Percentiles rank a stretch among this genome's conserved stretches.
Evolutionary conservation across 2,113 vertebrate genomes (phyloP).

Genomic region (Apteryx owenii): DNA sequence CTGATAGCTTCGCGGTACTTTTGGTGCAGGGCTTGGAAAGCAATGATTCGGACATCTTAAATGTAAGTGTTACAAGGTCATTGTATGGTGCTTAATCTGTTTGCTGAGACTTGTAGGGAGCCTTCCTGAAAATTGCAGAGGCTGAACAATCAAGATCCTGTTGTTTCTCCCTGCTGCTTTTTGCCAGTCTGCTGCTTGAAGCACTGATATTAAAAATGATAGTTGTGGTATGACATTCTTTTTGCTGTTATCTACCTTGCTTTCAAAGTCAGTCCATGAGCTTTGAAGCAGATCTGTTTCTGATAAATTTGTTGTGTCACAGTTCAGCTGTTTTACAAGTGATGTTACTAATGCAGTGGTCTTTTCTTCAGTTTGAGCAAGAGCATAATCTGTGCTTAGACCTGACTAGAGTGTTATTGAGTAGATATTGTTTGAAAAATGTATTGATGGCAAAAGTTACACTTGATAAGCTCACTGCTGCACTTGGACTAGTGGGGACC

Average conservation of each 20-base stretch:
- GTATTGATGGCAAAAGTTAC: background rate
- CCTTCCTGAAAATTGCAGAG: background rate
- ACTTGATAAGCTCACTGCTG: background rate
- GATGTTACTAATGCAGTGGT: background rate
- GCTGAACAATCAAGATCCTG: background rate
- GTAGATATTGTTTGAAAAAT: background rate
- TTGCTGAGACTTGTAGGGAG: background rate
- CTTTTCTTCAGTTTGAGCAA: background rate
- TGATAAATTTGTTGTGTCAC: background rate
- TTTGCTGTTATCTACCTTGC: background rate
- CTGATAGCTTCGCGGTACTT: slow-evolving; percentile 90
- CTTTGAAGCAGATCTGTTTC: background rate
- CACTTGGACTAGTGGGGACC: background rate
- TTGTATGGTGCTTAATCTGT: background rate
- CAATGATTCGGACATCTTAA: slow-evolving; percentile 87
- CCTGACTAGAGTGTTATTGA: background rate
- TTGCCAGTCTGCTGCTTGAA: background rate
- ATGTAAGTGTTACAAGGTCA: slow-evolving; percentile 80
- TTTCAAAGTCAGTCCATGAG: background rate
- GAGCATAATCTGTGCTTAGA: background rate
- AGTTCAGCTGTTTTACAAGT: background rate
- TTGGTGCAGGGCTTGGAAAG: slow-evolving; percentile 95
- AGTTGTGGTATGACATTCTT: background rate
- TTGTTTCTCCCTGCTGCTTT: background rate
- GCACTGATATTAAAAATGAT: background rate